Base-by-base conservation (phyloP, 2,888 invertebrate genomes). In the Anthophora plumipes region DNA sequence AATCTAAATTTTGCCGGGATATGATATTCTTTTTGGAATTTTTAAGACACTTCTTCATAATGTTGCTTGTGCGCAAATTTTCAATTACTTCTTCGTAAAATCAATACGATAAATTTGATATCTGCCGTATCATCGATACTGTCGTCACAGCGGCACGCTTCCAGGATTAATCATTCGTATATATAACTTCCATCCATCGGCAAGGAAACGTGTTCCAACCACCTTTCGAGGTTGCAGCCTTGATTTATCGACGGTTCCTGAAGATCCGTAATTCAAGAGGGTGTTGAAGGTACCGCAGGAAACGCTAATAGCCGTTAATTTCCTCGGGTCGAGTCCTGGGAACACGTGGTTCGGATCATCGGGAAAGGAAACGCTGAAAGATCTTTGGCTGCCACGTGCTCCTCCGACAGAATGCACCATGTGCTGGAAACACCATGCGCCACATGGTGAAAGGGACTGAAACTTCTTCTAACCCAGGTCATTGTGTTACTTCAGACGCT, bases 241-340 rank as follows among this genome's bases (percentile, higher is more conserved):
- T 52, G 77, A 77, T 78, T 77, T 59, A 69, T 69, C 37, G 66
- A 31, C 41, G 22, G n/a, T 55, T 75, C 63, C 50, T 31, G 75
- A 14, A 41, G 41, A n/a, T 63, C 31, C 66, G 75, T 80, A 80
- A 82, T 48, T 82, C 46, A 50, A 31, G 63, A n/a, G 39, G 41
- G 57, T 54, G 80, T 31, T 59, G 80, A 85, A 75, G 74, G 79
- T 72, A 66, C 77, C 80, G 43, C 88, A 88, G 89, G 91, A 90
- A 90, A 85, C 75, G 87, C 88, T 90, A 90, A 90, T 88, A 89
- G 89, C 83, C 85, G 88, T 84, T 89, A 89, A 88, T 85, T 85
- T 86, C 82, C 81, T 86, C 57, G 68, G 46, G 73, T 55, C 69
- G 71, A 74, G 80, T 75, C 74, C n/a, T 17, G 54, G 1, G 22